Evolutionary conservation across 2,113 vertebrate genomes (phyloP).

Genomic region (Poecile atricapillus): DNA sequence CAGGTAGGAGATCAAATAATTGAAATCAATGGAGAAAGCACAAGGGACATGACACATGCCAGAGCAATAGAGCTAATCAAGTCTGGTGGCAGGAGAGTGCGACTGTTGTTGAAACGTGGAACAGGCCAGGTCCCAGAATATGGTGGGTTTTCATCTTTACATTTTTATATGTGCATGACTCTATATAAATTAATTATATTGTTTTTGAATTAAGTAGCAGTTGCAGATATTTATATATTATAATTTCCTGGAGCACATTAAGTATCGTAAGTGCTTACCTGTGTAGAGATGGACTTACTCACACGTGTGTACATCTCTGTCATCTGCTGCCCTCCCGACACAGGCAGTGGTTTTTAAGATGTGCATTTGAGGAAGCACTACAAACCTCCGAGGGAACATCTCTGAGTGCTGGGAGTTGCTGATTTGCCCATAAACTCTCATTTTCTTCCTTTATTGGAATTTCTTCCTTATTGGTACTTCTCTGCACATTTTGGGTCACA

Average conservation of each 20-base stretch:
- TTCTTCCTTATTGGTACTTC: neutral
- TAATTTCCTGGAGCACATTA: neutral
- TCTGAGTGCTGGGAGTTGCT: conserved; percentile 60
- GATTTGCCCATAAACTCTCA: neutral
- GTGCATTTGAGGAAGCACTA: neutral
- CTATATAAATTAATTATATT: neutral
- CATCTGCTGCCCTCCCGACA: neutral
- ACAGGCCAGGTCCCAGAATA: conserved; percentile 97
- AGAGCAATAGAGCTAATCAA: conserved; percentile 98
- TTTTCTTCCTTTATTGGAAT: conserved; percentile 1
- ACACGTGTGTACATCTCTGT: neutral
- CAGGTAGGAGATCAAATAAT: conserved; percentile 99
- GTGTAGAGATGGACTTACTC: neutral
- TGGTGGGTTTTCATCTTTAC: conserved; percentile 78
- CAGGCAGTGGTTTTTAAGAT: neutral
- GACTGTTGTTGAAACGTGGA: conserved; percentile 92
- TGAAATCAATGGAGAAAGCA: conserved; percentile 98
- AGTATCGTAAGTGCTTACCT: neutral
- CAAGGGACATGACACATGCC: conserved; percentile 94
- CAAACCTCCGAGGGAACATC: conserved; percentile 51
- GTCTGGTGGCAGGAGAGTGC: conserved; percentile 89
- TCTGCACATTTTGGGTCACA: conserved; percentile 69
- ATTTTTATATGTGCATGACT: neutral
- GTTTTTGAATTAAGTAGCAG: neutral
- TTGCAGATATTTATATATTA: neutral